Evolutionary conservation across 1,140 invertebrate genomes (phyloP).

Genomic region (Nebria ingens): DNA sequence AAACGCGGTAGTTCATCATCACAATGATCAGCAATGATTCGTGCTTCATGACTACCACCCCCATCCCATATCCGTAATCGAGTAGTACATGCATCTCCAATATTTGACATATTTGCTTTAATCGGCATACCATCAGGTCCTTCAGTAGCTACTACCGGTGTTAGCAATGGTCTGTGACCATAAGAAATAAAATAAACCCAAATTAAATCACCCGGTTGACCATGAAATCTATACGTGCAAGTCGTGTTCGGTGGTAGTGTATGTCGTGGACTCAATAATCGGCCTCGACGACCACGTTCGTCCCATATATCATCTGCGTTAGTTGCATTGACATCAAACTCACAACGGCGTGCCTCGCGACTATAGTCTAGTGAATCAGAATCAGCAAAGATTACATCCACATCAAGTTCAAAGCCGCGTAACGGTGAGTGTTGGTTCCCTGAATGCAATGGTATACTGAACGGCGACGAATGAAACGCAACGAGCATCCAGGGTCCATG

Average conservation of each 20-base stretch:
- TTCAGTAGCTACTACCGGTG: not conserved
- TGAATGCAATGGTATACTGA: conserved; percentile 58
- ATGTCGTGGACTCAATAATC: conserved; percentile 66
- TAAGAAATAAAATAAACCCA: conserved; percentile 84
- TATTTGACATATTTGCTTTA: not conserved
- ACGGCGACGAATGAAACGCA: conserved; percentile 68
- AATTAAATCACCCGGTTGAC: conserved; percentile 62
- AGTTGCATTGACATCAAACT: conserved; percentile 60
- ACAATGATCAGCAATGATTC: conserved; percentile 52
- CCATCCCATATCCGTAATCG: conserved; percentile 52
- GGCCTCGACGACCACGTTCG: conserved; percentile 45
- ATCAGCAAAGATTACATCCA: conserved; percentile 77
- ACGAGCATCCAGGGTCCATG: conserved; percentile 71
- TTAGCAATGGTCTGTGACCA: conserved; percentile 54
- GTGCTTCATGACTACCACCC: conserved; percentile 26
- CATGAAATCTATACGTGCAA: conserved; percentile 75
- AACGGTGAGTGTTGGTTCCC: conserved; percentile 46
- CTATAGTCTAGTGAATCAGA: conserved; percentile 66
- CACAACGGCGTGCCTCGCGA: conserved; percentile 46
- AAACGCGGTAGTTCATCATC: conserved; percentile 61
- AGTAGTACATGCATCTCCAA: conserved; percentile 42
- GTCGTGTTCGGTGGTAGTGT: conserved; percentile 75
- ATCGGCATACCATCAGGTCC: not conserved
- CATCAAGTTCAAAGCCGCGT: conserved; percentile 68
- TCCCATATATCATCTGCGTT: conserved; percentile 38